phyloP scores from a whole-genome alignment of 2,888 invertebrate species.

The Sarcophaga rosellei region DNA sequence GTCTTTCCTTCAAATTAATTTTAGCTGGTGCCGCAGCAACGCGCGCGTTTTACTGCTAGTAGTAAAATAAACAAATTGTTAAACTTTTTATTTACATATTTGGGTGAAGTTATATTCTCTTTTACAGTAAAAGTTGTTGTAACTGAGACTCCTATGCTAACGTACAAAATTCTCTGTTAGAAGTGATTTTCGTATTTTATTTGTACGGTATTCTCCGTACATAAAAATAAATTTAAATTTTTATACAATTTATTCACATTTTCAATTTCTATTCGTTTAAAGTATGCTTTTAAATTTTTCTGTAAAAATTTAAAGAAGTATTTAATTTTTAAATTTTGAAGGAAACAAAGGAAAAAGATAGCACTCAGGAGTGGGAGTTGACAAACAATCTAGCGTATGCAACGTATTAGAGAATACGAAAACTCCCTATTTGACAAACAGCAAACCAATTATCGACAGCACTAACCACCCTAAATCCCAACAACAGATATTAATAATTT shows the following conservation, averaged over 20 bases:
- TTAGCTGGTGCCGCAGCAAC: too few species aligned
- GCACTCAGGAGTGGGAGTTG: not conserved
- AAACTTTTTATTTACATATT: too few species aligned
- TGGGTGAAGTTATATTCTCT: too few species aligned
- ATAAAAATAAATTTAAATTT: too few species aligned
- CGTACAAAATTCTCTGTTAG: too few species aligned
- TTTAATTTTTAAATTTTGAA: conserved; percentile 30
- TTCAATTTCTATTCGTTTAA: conserved; percentile 11
- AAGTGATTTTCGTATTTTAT: too few species aligned
- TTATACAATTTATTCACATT: not conserved
- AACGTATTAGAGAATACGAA: conserved; percentile 33
- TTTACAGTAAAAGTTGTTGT: too few species aligned
- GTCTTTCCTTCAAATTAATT: too few species aligned
- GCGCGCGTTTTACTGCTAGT: too few species aligned
- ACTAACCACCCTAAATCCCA: conserved; percentile 46
- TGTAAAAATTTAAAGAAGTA: conserved; percentile 24
- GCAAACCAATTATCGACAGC: conserved; percentile 56
- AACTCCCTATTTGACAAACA: conserved; percentile 48
- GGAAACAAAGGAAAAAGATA: not conserved
- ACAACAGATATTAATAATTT: not conserved
- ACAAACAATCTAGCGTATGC: conserved; percentile 29
- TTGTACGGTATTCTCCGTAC: too few species aligned
- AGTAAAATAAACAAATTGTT: too few species aligned
- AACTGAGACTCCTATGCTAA: too few species aligned
- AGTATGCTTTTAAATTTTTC: not conserved